Base-by-base conservation (phyloP, 1,140 invertebrate genomes). In the Drosophila simulans region DNA sequence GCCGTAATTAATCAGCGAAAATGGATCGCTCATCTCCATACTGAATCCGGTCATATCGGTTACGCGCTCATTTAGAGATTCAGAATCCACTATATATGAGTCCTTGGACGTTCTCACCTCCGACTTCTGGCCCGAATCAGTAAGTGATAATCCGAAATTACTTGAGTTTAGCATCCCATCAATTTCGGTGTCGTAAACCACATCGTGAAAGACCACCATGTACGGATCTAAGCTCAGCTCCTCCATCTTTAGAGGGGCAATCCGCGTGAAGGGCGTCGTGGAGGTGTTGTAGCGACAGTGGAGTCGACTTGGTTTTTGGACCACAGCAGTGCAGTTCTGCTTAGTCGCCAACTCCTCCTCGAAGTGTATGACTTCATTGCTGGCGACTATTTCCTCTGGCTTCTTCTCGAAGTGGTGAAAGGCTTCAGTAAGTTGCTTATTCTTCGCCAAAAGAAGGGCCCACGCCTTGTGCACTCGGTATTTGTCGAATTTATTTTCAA, bases 171-270 rank as follows among this genome's bases (percentile, higher is more conserved):
- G 97, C 53, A 99, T 96, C 4, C 95, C 93, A 57, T 96, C 94
- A 66, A 99, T 99, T 93, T 99, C 98, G 4, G 93, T 92, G 86
- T 99, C 97, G 60, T 94, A 95, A 62, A 99, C 94, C 7, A 98
- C 95, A 80, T 98, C 95, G 92, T 98, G 96, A 92, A 96, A 99
- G n/a, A 99, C 93, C 46, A 97, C 94, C 77, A 99, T 96, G 60
- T 95, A 94, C 0, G 98, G 98, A 22, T 97, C 94, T 3, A 95
- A 92, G 92, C 96, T 96, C 20, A 96, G 94, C 80, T 97, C 95
- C 93, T 99, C 98, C 90, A 97, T 95, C 93, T 99, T 99, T 53
- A 98, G 94, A 0, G 97, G 98, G 0, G 95, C 96, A 27, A 99
- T 93, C 55, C 95, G 94, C 4, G 98, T 92, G 86, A 95, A 97